These are phyloP conservation scores for Intellagama lesueurii DNA, from an alignment of 2,797 vertebrate species.

Conservation along the genomic window DNA sequence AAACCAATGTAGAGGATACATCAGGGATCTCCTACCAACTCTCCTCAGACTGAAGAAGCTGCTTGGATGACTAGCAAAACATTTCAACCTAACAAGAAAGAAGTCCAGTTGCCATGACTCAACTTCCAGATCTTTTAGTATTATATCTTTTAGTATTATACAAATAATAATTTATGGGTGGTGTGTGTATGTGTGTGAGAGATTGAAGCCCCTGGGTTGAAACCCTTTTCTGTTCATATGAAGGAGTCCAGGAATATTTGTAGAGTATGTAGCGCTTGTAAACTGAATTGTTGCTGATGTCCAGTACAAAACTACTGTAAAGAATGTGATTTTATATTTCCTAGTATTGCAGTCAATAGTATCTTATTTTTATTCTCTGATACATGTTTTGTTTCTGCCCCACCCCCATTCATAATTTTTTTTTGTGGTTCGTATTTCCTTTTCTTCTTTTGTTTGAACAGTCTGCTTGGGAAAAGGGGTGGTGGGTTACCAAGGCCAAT, in stretches of 20 bases:
- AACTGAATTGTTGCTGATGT: background rate
- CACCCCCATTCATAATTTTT: background rate
- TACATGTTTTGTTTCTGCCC: background rate
- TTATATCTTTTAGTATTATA: background rate
- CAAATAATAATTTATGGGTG: too few species aligned
- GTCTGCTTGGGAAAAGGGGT: background rate
- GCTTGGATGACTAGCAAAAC: too few species aligned
- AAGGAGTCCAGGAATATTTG: background rate
- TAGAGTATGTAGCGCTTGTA: background rate
- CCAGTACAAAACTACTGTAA: background rate
- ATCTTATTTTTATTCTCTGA: background rate
- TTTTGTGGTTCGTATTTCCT: background rate
- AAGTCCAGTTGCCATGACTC: too few species aligned
- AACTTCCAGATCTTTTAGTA: too few species aligned
- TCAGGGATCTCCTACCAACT: too few species aligned
- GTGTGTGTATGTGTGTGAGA: too few species aligned
- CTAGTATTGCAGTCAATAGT: background rate
- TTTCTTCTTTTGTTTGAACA: conserved; percentile 5
- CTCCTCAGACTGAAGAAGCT: too few species aligned
- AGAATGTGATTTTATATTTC: background rate
- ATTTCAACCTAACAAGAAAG: too few species aligned
- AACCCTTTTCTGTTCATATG: background rate
- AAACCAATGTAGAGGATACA: too few species aligned
- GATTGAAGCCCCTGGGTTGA: background rate
- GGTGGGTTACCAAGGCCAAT: background rate